A percentile compares a stretch with the other conserved stretches of the same genome.
These are phyloP conservation scores for Pollenia griseotomentosa DNA, from an alignment of 2,888 invertebrate species.

Conservation along the genomic window DNA sequence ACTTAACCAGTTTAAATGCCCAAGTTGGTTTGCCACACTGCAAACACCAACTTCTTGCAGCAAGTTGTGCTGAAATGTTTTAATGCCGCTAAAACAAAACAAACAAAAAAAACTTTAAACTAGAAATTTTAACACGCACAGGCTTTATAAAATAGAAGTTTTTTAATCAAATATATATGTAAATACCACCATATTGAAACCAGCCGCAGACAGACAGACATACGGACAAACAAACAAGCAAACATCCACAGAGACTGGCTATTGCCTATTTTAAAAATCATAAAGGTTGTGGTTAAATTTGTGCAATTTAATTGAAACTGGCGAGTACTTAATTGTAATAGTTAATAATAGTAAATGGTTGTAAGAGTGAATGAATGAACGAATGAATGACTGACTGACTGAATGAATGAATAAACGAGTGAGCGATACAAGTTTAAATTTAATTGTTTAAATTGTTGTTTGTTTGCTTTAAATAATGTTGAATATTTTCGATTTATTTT, in stretches of 20 bases:
- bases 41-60: constrained; percentile 20
- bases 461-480: constrained; percentile 45
- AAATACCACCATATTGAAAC: constrained; percentile 38
- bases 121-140: constrained; percentile 63
- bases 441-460: constrained; percentile 65
- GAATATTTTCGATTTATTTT: constrained; percentile 47
- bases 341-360: background rate
- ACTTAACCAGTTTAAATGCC: constrained; percentile 55
- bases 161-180: constrained; percentile 31
- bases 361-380: constrained; percentile 11
- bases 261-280: constrained; percentile 59
- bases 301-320: constrained; percentile 71
- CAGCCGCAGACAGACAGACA: background rate
- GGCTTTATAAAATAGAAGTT: constrained; percentile 22
- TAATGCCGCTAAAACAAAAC: constrained; percentile 25
- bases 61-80: constrained; percentile 50
- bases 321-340: constrained; percentile 69
- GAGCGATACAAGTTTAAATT: constrained; percentile 52
- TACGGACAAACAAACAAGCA: background rate
- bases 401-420: constrained; percentile 8
- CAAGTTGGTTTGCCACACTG: constrained; percentile 15
- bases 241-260: constrained; percentile 3
- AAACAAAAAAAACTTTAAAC: constrained; percentile 20
- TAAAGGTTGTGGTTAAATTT: constrained; percentile 60
- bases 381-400: constrained; percentile 3